phyloP scores from a whole-genome alignment of 1,140 invertebrate genomes.

The Lerema accius region DNA sequence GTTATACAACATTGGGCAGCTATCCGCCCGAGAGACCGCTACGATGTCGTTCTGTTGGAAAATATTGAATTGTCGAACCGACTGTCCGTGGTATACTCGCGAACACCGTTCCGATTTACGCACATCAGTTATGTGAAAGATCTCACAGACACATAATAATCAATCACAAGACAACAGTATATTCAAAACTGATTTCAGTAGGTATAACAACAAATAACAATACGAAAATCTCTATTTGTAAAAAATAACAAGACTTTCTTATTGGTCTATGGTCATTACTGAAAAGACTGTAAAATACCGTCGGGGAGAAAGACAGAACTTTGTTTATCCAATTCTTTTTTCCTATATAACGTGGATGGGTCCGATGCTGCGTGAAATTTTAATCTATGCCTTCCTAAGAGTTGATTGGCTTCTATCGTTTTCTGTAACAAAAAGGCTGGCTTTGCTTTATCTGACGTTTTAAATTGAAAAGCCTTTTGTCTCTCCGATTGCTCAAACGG shows the following conservation, averaged over 20 bases:
- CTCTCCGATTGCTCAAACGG: conserved; percentile 31
- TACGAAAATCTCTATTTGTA: not conserved
- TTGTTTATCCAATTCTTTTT: conserved; percentile 33
- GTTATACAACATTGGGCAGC: conserved; percentile 41
- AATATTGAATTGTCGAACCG: conserved; percentile 7
- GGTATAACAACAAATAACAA: not conserved
- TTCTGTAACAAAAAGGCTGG: conserved; percentile 35
- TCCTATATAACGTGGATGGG: conserved; percentile 33
- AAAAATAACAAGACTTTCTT: not conserved
- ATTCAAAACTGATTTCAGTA: too few relatives aligned
- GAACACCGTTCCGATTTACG: too few relatives aligned
- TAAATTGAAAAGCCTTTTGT: conserved; percentile 35
- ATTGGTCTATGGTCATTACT: not conserved
- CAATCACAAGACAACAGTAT: too few relatives aligned
- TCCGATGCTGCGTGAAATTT: conserved; percentile 33
- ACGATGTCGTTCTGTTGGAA: conserved; percentile 32
- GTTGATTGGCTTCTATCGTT: conserved; percentile 35
- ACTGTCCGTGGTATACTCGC: too few relatives aligned
- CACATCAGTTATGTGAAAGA: too few relatives aligned
- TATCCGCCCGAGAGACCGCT: conserved; percentile 33
- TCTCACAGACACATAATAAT: too few relatives aligned
- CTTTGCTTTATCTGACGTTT: conserved; percentile 34
- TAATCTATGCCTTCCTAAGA: conserved; percentile 35
- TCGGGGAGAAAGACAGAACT: conserved; percentile 16
- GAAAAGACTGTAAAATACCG: conserved; percentile 13